Percentiles rank a stretch among this genome's conserved stretches.
These are phyloP conservation scores for Eugnorisma glareosa DNA, from an alignment of 2,888 invertebrate genomes.

Conservation along the genomic window DNA sequence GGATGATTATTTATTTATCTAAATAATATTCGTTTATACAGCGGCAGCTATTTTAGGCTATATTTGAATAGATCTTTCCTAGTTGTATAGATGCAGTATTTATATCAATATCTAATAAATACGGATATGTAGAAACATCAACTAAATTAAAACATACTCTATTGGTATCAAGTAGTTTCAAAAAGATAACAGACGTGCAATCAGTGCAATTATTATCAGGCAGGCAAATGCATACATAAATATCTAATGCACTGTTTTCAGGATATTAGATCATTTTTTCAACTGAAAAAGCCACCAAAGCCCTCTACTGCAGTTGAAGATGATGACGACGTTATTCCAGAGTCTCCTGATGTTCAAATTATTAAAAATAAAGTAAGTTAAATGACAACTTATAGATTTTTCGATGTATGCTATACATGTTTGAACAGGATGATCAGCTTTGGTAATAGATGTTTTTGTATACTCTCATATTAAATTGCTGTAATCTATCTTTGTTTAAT, in stretches of 20 bases:
- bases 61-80: neutral
- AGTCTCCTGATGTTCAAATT: constrained; percentile 90
- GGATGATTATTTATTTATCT: neutral
- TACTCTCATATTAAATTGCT: neutral
- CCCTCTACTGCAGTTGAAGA: constrained; percentile 78
- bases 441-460: neutral
- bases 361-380: constrained; percentile 81
- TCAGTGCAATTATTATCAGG: neutral
- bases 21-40: neutral
- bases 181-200: neutral
- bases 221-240: neutral
- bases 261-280: constrained; percentile 92
- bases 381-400: neutral
- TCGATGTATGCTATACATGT: neutral
- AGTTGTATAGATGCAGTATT: neutral
- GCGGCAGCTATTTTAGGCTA: neutral
- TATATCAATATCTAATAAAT: neutral
- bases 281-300: constrained; percentile 74
- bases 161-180: neutral
- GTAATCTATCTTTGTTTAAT: neutral
- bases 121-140: neutral
- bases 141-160: neutral
- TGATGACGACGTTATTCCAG: constrained; percentile 91
- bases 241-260: constrained; percentile 69
- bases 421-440: neutral